A percentile compares a stretch with the other conserved stretches of the same genome.
Evolutionary conservation across 2,113 vertebrate species (phyloP).

Genomic region (Rallus limicola): DNA sequence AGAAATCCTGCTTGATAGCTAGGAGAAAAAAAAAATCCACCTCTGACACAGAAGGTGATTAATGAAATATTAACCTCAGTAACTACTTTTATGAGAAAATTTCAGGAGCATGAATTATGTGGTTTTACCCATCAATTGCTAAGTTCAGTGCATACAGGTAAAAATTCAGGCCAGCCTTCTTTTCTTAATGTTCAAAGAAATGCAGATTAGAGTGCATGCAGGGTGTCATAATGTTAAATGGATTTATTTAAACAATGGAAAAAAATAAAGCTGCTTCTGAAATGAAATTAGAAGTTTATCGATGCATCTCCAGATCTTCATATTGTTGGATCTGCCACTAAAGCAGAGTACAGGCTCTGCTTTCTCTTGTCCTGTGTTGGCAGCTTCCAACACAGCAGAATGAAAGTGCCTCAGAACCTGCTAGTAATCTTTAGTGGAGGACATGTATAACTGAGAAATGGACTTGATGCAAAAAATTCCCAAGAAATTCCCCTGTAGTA

Average conservation of each 20-base stretch:
- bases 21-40: not conserved
- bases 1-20: constrained; percentile 25
- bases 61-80: constrained; percentile 60
- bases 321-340: not conserved
- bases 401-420: not conserved
- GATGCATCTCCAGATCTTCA: not conserved
- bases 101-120: not conserved
- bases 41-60: constrained; percentile 7
- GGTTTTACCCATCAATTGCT: constrained; percentile 18
- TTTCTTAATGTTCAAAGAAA: constrained; percentile 16
- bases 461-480: not conserved
- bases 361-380: not conserved
- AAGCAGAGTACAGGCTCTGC: not conserved
- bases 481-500: not conserved
- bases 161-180: constrained; percentile 14
- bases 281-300: constrained; percentile 24
- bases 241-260: constrained; percentile 17
- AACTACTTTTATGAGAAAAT: constrained; percentile 34
- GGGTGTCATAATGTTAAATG: constrained; percentile 14
- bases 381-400: not conserved
- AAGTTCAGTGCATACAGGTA: not conserved
- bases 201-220: not conserved
- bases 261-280: constrained; percentile 20
- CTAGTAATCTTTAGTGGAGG: not conserved
- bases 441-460: not conserved